phyloP scores from a whole-genome alignment of 2,113 vertebrate genomes.

The Poicephalus meyeri region DNA sequence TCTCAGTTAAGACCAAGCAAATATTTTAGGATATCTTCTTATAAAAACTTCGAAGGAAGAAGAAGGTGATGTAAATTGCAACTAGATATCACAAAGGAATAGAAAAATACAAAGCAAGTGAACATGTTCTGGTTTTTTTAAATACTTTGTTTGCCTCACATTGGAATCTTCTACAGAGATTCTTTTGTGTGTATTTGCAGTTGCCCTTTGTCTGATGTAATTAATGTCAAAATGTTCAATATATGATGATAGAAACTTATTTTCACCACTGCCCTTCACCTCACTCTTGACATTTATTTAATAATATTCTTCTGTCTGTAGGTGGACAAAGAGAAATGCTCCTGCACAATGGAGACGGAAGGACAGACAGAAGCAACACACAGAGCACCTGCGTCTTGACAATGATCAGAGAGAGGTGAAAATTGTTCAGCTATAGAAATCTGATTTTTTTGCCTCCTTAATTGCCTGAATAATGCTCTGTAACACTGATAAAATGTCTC shows the following conservation, averaged over 20 bases:
- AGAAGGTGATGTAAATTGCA: background rate
- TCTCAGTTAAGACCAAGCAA: background rate
- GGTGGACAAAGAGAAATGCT: constrained; percentile 96
- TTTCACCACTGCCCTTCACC: background rate
- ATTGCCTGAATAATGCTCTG: background rate
- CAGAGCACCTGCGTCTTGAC: constrained; percentile 94
- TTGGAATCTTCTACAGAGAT: background rate
- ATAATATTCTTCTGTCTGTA: constrained; percentile 43
- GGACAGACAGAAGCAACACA: constrained; percentile 95
- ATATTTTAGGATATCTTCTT: background rate
- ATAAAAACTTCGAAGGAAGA: background rate
- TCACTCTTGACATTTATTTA: background rate
- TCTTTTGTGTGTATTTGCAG: background rate
- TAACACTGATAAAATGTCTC: background rate
- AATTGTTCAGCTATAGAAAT: constrained; percentile 3
- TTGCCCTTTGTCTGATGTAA: background rate
- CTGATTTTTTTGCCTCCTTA: background rate
- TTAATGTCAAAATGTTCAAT: background rate
- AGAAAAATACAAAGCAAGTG: background rate
- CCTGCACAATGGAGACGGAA: constrained; percentile 95
- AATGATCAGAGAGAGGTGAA: constrained; percentile 98
- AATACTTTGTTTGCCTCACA: background rate
- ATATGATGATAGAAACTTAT: background rate
- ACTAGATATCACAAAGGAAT: background rate
- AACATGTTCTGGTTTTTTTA: background rate